Percentiles rank a stretch among this genome's conserved stretches.
Conservation (phyloP, 2,888 invertebrate genomes). For the Pycnomerus fuliginosus region DNA sequence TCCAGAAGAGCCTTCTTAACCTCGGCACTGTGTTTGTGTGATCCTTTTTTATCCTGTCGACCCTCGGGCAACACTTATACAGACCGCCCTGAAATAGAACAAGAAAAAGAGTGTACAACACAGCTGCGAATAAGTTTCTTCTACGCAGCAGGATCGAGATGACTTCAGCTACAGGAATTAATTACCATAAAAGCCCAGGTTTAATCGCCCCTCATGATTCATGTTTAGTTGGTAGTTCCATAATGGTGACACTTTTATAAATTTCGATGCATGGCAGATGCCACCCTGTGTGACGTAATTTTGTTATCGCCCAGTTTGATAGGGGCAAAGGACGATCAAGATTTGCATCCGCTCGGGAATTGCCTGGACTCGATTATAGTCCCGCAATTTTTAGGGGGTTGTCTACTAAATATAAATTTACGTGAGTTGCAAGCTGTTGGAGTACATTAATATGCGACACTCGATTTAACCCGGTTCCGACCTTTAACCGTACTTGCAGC, state of each 20-base stretch:
- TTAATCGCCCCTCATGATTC: conserved; percentile 12
- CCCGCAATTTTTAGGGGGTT: conserved; percentile 5
- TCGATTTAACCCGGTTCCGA: conserved; percentile 14
- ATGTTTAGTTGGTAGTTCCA: no score
- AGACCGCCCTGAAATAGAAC: conserved; percentile 14
- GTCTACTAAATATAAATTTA: conserved; percentile 16
- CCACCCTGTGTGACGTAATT: conserved; percentile 11
- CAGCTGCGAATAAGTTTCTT: conserved; percentile 19
- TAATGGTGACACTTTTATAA: not conserved
- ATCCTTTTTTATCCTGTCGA: conserved; percentile 39
- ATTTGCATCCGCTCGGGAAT: conserved; percentile 4
- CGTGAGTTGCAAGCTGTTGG: conserved; percentile 9
- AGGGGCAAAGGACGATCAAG: conserved; percentile 5
- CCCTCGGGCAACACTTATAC: conserved; percentile 30
- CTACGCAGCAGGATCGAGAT: conserved; percentile 5
- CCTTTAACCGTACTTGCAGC: conserved; percentile 2
- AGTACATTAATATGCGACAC: conserved; percentile 18
- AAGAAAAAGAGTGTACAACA: conserved; percentile 16
- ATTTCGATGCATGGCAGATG: conserved; percentile 1
- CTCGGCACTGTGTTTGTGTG: conserved; percentile 39
- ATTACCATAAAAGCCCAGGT: conserved; percentile 6
- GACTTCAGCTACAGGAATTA: conserved; percentile 12
- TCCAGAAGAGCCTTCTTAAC: conserved; percentile 40
- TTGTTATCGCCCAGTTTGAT: conserved; percentile 11
- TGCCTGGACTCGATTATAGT: not conserved